Conservation (phyloP, 2,888 invertebrate genomes). For the Eremobia ochroleuca region DNA sequence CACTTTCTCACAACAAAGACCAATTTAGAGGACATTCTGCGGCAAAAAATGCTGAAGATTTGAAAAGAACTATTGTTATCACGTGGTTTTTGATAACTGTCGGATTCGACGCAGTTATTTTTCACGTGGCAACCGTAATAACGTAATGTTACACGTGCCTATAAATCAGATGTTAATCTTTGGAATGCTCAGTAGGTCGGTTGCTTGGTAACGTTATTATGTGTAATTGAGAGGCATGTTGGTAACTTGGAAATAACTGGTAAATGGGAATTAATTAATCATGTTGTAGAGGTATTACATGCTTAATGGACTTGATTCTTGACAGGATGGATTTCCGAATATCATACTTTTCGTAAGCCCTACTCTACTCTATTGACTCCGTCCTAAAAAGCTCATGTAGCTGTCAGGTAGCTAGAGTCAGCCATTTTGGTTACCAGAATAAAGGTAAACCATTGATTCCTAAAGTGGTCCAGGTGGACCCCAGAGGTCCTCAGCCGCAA, state of each 20-base stretch:
- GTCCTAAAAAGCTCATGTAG: neutral
- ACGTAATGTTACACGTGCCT: slow-evolving; percentile 45
- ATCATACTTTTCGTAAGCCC: too few relatives aligned
- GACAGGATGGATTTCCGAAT: neutral
- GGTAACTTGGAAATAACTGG: neutral
- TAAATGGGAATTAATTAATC: neutral
- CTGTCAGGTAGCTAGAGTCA: neutral
- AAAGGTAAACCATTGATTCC: too few relatives aligned
- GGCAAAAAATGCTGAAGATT: slow-evolving; percentile 1
- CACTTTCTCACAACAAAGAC: neutral
- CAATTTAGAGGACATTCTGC: neutral
- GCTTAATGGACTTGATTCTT: neutral
- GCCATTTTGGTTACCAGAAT: neutral
- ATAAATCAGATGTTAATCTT: slow-evolving; percentile 31
- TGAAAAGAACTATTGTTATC: slow-evolving; percentile 19
- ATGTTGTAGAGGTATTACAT: neutral
- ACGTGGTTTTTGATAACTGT: slow-evolving; percentile 1
- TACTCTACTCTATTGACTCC: neutral
- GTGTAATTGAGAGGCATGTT: slow-evolving; percentile 13
- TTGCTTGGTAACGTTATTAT: slow-evolving; percentile 1
- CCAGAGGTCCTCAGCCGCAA: too few relatives aligned
- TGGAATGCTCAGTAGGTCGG: slow-evolving; percentile 16
- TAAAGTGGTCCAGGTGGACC: too few relatives aligned
- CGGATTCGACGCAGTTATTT: slow-evolving; percentile 19
- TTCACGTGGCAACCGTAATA: slow-evolving; percentile 45